Conservation (phyloP, 1,140 invertebrate species). For the Cotesia chilonis region DNA sequence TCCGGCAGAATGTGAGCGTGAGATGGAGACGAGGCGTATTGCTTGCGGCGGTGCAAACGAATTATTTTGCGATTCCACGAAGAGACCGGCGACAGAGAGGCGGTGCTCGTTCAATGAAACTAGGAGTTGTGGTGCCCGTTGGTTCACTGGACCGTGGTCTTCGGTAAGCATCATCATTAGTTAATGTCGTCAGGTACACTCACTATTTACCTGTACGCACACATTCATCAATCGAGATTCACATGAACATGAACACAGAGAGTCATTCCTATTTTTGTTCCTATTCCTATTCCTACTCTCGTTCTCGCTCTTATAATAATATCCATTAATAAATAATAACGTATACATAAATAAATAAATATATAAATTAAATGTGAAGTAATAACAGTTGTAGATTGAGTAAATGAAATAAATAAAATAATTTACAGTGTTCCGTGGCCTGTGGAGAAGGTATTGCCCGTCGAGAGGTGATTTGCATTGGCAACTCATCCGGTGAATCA, state of each 20-base stretch:
- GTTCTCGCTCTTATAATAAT: no score
- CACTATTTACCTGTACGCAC: slow-evolving; percentile 13
- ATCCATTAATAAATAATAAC: no score
- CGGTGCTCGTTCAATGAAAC: slow-evolving; percentile 70
- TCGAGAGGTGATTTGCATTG: slow-evolving; percentile 71
- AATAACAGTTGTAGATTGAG: not conserved
- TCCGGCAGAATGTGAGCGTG: slow-evolving; percentile 52
- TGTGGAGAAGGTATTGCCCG: slow-evolving; percentile 73
- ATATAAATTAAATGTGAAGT: no score
- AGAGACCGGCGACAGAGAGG: slow-evolving; percentile 69
- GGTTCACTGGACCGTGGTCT: slow-evolving; percentile 78
- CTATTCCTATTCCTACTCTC: no score
- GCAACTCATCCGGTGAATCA: slow-evolving; percentile 55
- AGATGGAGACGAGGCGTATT: slow-evolving; percentile 61
- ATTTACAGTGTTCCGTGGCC: slow-evolving; percentile 70
- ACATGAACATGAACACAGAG: no score
- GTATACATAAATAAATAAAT: no score
- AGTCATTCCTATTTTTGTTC: no score
- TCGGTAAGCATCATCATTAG: slow-evolving; percentile 61
- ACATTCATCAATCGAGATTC: not conserved
- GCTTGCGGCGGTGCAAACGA: slow-evolving; percentile 63
- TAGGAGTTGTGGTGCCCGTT: slow-evolving; percentile 69
- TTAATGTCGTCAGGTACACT: not conserved
- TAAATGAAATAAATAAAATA: slow-evolving; percentile 46
- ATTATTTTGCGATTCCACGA: slow-evolving; percentile 63